Evolutionary conservation across 2,113 vertebrate species (phyloP), one percentile per base, ranked within the genome.

Genomic region (Scopus umbretta): DNA sequence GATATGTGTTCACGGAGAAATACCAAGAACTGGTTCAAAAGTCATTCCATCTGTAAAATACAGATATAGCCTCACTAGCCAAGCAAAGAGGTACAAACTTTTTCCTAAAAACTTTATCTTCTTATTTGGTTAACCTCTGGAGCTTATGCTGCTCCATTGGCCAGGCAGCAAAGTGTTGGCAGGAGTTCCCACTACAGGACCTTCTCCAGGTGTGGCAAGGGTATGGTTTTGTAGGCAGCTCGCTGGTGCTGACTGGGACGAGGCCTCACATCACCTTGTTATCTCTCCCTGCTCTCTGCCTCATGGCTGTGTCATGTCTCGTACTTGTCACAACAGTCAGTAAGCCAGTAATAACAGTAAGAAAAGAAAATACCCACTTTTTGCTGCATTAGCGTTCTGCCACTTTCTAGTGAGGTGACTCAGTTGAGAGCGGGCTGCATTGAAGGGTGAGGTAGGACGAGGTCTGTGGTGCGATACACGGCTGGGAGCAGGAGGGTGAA

Each of bases 71-170:
- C 50, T 84, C 47, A 53, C 40, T 14, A 74, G 19, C 29, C 52
- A 88, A 78, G 30, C 9, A 78, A 58, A 90, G 34, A 76, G 5
- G 29, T 45, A 52, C 63, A 56, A 32, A 34, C 1, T 0, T 65
- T 50, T 63, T 34, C 29, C 6, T 55, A 17, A 36, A 67, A 4
- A 21, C 27, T 61, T 52, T 81, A 6, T 79, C 30, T 71, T 85
- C 11, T n/a, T 65, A 5, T 86, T 27, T 68, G 27, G 42, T 52
- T 62, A 70, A 43, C 9, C 8, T 58, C 40, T 80, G 22, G 30
- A 63, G 21, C 29, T 72, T 34, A 74, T 0, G 0, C 26, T 8
- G 10, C 36, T 29, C 50, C 26, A 2, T 4, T 3, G 2, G n/a
- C 16, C 6, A 0, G 12, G 6, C 55, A 90, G 50, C 3, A 1